Evolutionary conservation across 2,113 vertebrate genomes (phyloP).

Genomic region (Spheniscus mendiculus): DNA sequence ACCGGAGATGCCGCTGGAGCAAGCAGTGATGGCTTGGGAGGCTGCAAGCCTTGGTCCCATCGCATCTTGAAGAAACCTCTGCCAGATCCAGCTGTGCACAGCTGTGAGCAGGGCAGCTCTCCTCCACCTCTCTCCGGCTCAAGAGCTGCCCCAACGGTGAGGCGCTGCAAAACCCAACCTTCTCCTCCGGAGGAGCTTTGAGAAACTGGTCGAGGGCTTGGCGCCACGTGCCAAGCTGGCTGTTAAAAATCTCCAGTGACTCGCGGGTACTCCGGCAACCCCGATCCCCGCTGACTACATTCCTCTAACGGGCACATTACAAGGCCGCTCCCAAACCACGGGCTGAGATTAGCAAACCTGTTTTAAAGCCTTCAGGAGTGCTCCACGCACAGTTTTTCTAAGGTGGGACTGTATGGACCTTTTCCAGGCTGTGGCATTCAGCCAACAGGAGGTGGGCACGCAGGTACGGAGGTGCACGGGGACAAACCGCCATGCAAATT

Average conservation of each 20-base stretch:
- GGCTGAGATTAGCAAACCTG: neutral
- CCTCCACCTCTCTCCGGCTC: neutral
- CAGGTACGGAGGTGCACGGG: neutral
- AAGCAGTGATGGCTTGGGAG: neutral
- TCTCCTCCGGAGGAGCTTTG: neutral
- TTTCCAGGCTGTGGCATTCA: neutral
- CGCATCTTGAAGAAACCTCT: neutral
- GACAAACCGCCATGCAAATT: neutral
- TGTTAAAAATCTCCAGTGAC: neutral
- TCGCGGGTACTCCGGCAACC: fast-evolving
- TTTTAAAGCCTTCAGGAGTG: neutral
- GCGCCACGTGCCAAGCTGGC: fast-evolving
- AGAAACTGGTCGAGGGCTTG: fast-evolving
- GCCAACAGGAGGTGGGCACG: neutral
- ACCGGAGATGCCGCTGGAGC: neutral
- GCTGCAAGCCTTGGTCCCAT: neutral
- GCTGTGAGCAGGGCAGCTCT: neutral
- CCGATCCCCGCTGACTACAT: neutral
- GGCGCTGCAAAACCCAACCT: neutral
- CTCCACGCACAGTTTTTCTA: neutral
- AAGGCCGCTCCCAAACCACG: neutral
- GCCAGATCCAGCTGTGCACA: neutral
- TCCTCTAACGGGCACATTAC: neutral
- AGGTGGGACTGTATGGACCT: fast-evolving
- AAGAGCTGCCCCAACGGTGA: fast-evolving